Base-by-base conservation (phyloP, 2,797 vertebrate genomes). In the Labeo calbasu region DNA sequence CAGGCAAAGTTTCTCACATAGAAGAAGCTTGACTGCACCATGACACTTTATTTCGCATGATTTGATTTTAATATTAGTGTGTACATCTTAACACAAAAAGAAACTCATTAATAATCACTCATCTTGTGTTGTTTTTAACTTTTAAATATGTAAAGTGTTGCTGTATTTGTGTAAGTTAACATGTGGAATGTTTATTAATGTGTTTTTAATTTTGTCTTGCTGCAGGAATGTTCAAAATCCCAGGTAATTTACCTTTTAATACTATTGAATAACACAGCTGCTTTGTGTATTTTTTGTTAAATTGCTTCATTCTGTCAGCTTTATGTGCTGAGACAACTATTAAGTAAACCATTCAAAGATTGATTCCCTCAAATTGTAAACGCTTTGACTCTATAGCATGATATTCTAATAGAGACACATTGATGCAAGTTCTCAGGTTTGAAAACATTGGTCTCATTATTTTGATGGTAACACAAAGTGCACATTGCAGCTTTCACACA, bases 191-290 rank as follows among this genome's bases (percentile, higher is more conserved):
- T 86, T 15, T 70, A 81, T 55, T 75, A 66, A 66, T 86, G 10
- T 12, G 13, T 86, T 94, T 93, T 93, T 93, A 21, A 10, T 75
- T 94, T 95, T 88, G 93, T 95, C 94, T 94, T 94, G 93, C 94
- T 95, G 91, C 94, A 96, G 96, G 95, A 96, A 94, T 95, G 95
- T 94, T 93, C 95, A 95, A 97, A 97, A 95, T 92, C 95, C 90
- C 96, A 97, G 96, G 95, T 96, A 96, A 89, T 78, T 61, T 61
- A 2, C 28, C 50, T 76, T 51, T 70, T 86, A 65, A 32, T 53
- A 51, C 51, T 57, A 40, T 21, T 2, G 13, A 40, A 25, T 71
- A 23, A 9, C 6, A 14, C 14, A 32, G 28, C 8, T 36, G 15
- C 8, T 66, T 66, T 19, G 14, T 65, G 61, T 25, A 23, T 61